These are phyloP conservation scores for Netelia melanura DNA, from an alignment of 2,888 invertebrate genomes.

Conservation along the genomic window DNA sequence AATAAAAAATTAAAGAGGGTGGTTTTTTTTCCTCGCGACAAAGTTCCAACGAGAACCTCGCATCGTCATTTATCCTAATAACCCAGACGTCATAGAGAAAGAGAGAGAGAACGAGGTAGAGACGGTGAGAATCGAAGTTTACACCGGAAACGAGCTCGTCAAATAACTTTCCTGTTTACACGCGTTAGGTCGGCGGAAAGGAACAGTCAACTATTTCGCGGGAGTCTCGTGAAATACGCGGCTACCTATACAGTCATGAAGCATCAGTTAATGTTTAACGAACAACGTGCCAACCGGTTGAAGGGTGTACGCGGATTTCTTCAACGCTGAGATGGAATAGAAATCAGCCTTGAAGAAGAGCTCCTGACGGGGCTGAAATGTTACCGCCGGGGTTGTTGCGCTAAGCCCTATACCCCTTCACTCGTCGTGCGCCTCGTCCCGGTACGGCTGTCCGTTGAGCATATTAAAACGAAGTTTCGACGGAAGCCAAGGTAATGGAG, in stretches of 20 bases:
- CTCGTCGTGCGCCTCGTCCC: slow-evolving; percentile 40
- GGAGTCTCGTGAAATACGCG: background rate
- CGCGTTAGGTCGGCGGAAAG: slow-evolving; percentile 51
- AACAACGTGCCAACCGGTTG: slow-evolving; percentile 59
- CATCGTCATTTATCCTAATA: slow-evolving; percentile 44
- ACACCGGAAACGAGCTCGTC: slow-evolving; percentile 58
- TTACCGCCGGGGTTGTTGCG: slow-evolving; percentile 62
- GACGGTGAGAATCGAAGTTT: background rate
- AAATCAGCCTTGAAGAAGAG: slow-evolving; percentile 57
- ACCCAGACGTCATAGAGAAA: background rate
- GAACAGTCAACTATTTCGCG: slow-evolving; percentile 15
- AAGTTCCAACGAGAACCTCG: slow-evolving; percentile 36
- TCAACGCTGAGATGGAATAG: slow-evolving; percentile 14
- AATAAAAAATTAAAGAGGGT: background rate
- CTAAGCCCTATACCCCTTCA: slow-evolving; percentile 26
- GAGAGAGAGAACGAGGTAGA: background rate
- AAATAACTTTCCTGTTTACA: slow-evolving; percentile 63
- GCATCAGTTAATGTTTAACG: slow-evolving; percentile 37
- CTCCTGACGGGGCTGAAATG: slow-evolving; percentile 60
- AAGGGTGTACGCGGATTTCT: slow-evolving; percentile 53
- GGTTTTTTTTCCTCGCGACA: slow-evolving; percentile 9
- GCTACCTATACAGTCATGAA: background rate
- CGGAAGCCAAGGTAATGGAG: slow-evolving; percentile 77
- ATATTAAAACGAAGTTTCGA: slow-evolving; percentile 79
- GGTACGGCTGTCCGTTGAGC: slow-evolving; percentile 68